Conservation (phyloP, 1,140 invertebrate genomes). For the Hirudo medicinalis region DNA sequence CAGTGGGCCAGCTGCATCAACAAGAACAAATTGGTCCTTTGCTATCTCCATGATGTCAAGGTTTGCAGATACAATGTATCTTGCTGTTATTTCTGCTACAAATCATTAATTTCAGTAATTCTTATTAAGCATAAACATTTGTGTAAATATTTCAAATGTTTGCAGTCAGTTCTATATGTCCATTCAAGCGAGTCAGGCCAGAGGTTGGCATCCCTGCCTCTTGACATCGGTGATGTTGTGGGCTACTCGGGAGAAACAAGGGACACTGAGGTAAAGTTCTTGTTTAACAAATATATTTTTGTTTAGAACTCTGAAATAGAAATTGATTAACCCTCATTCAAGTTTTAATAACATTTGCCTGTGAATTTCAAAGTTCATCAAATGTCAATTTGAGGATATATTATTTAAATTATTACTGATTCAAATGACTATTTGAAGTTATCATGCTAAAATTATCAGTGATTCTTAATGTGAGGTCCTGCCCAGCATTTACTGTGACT, state of each 20-base stretch:
- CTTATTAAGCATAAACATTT: not conserved
- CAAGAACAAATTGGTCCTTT: conserved; percentile 70
- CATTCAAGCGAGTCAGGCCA: conserved; percentile 61
- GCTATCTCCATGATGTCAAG: conserved; percentile 90
- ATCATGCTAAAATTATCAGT: too few species aligned
- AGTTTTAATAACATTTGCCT: too few species aligned
- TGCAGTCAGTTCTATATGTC: conserved; percentile 67
- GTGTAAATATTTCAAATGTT: not conserved
- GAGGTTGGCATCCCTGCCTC: conserved; percentile 55
- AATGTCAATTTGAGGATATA: too few species aligned
- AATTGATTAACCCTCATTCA: too few species aligned
- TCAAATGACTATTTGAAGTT: too few species aligned
- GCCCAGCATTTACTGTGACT: not conserved
- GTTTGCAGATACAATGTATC: conserved; percentile 33
- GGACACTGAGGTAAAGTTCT: conserved; percentile 54
- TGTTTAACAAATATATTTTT: not conserved
- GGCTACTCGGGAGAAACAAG: conserved; percentile 71
- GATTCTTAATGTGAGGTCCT: too few species aligned
- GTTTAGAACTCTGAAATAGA: too few species aligned
- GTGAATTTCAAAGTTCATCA: too few species aligned
- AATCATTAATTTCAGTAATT: not conserved
- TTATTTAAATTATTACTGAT: too few species aligned
- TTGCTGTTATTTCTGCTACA: not conserved
- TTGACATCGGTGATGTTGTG: conserved; percentile 73
- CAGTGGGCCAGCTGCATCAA: conserved; percentile 73